Evolutionary conservation across 2,888 invertebrate genomes (phyloP).

Genomic region (Erebia ligea): DNA sequence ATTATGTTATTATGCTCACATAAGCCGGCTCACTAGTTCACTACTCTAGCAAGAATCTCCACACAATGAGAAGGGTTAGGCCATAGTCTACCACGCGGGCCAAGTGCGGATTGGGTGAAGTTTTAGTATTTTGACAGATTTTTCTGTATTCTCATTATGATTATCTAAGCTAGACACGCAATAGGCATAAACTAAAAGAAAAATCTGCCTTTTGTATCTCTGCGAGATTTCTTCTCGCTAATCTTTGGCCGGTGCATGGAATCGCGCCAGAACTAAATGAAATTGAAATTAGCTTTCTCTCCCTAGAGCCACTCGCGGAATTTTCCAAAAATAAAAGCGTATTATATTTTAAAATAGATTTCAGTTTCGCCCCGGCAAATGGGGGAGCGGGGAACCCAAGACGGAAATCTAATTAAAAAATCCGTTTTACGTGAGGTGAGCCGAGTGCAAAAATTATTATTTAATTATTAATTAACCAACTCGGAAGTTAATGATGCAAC

Average conservation of each 20-base stretch:
- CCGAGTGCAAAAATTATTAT: conserved; percentile 29
- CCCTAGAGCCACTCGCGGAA: conserved; percentile 78
- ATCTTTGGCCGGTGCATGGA: conserved; percentile 76
- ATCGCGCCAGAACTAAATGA: conserved; percentile 83
- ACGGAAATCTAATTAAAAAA: conserved; percentile 44
- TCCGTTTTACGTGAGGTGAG: conserved; percentile 30
- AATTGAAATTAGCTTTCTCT: conserved; percentile 83
- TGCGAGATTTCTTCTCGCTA: conserved; percentile 26
- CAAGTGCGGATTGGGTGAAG: no score
- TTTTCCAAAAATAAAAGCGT: conserved; percentile 80
- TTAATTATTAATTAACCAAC: conserved; percentile 22
- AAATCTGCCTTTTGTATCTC: conserved; percentile 16
- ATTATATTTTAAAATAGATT: conserved; percentile 82
- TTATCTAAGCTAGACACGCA: not conserved
- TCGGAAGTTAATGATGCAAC: conserved; percentile 23
- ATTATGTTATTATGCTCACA: no score
- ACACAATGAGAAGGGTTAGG: no score
- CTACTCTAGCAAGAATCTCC: no score
- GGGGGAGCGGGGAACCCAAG: conserved; percentile 54
- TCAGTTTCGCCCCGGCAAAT: conserved; percentile 61
- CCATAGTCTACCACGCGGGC: no score
- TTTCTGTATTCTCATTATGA: not conserved
- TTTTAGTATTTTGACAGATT: no score
- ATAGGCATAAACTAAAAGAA: not conserved
- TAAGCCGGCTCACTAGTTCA: no score